phyloP scores from a whole-genome alignment of 2,113 vertebrate genomes.

The Ophthalmolycus amberensis region DNA sequence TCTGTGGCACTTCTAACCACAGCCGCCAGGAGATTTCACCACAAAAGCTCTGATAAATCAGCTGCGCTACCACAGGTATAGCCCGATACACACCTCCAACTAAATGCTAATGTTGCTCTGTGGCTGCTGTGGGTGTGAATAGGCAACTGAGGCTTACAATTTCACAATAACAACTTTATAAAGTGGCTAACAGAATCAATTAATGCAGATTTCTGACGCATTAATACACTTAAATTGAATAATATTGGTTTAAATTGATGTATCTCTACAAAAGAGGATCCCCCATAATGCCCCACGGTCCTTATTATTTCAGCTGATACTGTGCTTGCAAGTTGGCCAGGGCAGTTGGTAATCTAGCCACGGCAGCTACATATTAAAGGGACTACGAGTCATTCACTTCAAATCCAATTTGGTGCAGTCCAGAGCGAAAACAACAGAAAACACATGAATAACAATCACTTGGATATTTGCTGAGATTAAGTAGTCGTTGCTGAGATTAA shows the following conservation, averaged over 20 bases:
- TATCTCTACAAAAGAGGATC: neutral
- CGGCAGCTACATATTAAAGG: neutral
- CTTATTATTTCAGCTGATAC: neutral
- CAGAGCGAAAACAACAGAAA: neutral
- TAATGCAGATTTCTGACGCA: neutral
- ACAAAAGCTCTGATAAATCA: too few relatives aligned
- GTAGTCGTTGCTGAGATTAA: neutral
- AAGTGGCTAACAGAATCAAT: neutral
- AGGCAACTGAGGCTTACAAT: neutral
- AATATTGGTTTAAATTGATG: neutral
- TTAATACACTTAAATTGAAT: neutral
- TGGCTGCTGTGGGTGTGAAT: neutral
- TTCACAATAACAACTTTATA: neutral
- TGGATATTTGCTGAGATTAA: neutral
- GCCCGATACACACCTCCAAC: neutral
- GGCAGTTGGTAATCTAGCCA: neutral
- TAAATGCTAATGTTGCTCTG: neutral
- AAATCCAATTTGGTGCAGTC: neutral
- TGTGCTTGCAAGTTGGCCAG: neutral
- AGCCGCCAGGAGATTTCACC: neutral
- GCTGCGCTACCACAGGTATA: too few relatives aligned
- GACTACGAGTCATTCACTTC: neutral
- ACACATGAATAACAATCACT: neutral
- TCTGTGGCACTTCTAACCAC: neutral
- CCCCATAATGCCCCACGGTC: neutral